Percentiles rank a stretch among this genome's conserved stretches.
These are phyloP conservation scores for Brevipalpus yothersi DNA, from an alignment of 1,140 invertebrate species.

Conservation along the genomic window DNA sequence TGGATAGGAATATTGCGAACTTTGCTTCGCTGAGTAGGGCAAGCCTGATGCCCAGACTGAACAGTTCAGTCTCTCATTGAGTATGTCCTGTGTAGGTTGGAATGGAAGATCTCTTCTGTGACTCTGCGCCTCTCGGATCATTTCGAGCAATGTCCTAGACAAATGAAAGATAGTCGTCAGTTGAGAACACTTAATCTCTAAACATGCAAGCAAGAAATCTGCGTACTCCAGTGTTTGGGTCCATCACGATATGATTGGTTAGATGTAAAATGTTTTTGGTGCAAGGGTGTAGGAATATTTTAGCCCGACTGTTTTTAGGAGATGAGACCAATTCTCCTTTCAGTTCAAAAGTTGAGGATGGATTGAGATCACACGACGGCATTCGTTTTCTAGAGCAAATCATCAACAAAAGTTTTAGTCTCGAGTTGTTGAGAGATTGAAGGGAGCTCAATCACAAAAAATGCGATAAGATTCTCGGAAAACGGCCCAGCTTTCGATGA, in stretches of 20 bases:
- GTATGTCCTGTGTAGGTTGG: no score
- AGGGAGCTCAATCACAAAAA: not conserved
- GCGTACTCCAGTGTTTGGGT: not conserved
- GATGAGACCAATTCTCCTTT: not conserved
- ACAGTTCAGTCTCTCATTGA: no score
- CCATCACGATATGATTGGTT: not conserved
- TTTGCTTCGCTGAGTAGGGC: no score
- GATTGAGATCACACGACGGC: not conserved
- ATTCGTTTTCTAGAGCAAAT: not conserved
- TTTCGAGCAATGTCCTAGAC: no score
- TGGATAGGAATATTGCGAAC: no score
- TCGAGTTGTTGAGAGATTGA: not conserved
- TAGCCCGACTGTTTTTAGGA: not conserved
- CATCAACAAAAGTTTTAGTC: not conserved
- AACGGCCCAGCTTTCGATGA: not conserved
- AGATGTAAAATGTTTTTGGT: not conserved
- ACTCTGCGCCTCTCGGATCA: no score
- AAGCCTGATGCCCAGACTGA: no score
- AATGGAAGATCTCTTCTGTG: no score
- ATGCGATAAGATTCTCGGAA: not conserved
- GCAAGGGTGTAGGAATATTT: not conserved
- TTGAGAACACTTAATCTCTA: no score
- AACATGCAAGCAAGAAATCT: not conserved
- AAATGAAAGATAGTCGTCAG: no score
- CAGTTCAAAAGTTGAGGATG: not conserved